Evolutionary conservation across 1,140 invertebrate species (phyloP), one percentile per base, ranked within the genome.

Genomic region (Planococcus citri): DNA sequence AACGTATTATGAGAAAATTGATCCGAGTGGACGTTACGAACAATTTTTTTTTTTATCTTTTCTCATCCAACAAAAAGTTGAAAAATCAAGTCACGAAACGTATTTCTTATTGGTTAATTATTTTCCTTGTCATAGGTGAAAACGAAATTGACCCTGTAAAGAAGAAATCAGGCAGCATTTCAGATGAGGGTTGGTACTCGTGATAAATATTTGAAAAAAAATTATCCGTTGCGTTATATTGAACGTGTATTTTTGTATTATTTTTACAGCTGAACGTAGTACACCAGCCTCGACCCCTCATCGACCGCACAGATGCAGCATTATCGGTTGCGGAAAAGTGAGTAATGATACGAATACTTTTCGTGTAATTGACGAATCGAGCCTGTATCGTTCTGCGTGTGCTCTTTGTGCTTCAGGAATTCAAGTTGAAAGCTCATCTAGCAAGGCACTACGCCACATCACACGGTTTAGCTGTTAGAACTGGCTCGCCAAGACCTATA

Each of bases 371-470:
- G n/a, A n/a, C n/a, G n/a, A n/a, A n/a, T n/a, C n/a, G n/a, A n/a
- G n/a, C n/a, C n/a, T n/a, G n/a, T n/a, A n/a, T n/a, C n/a, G n/a
- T n/a, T n/a, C n/a, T n/a, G n/a, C n/a, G n/a, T n/a, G n/a, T n/a
- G n/a, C n/a, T n/a, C n/a, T n/a, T n/a, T n/a, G n/a, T n/a, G n/a
- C n/a, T 76, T 41, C 71, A 83, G 85, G 92, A 96, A 79, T 96
- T 96, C 79, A 94, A 94, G 78, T 79, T 94, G 72, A 95, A 95
- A 79, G 88, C 92, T 41, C 93, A 96, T 78, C 80, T 97, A 71
- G 91, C 89, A 69, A 85, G 94, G 72, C 94, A 98, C 80, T 90
- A 94, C 78, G 92, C 92, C 12, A 92, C 89, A 73, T 90, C 90
- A 37, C 94, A 97, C 80, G 93, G 93, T 1, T 78, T 87, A 24